Conservation (phyloP, 2,113 vertebrate genomes). For the Hippocampus guttulatus region DNA sequence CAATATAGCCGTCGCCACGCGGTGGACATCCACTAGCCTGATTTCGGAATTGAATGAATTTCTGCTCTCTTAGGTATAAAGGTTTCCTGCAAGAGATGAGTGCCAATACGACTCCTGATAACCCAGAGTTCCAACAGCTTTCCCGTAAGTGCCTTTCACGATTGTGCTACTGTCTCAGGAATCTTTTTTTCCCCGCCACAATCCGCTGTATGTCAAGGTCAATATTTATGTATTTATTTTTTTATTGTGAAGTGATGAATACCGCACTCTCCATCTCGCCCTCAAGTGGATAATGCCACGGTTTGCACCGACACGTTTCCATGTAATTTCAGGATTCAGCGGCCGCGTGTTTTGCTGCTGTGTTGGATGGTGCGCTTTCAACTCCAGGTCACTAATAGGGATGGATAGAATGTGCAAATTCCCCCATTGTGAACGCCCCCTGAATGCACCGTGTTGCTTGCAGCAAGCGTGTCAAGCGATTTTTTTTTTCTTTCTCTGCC, state of each 20-base stretch:
- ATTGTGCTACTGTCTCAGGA: constrained; percentile 8
- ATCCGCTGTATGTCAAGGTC: constrained; percentile 20
- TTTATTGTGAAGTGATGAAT: constrained; percentile 22
- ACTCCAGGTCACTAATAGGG: constrained; percentile 1
- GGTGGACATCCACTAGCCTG: too few relatives aligned
- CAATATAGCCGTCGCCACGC: too few relatives aligned
- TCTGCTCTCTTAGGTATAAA: constrained; percentile 68
- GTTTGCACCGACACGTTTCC: not conserved
- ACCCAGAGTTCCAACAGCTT: constrained; percentile 75
- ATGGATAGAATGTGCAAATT: not conserved
- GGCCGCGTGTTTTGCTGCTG: not conserved
- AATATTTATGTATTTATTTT: constrained; percentile 1
- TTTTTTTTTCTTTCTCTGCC: too few relatives aligned
- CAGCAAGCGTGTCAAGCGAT: too few relatives aligned
- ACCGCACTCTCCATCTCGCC: constrained; percentile 7
- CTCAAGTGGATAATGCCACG: constrained; percentile 9
- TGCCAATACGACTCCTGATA: constrained; percentile 68
- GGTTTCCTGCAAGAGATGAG: constrained; percentile 66
- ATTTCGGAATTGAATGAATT: not conserved
- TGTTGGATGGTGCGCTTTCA: constrained; percentile 7
- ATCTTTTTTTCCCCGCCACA: not conserved
- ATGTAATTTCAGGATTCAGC: not conserved
- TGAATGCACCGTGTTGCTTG: too few relatives aligned
- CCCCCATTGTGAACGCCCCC: too few relatives aligned
- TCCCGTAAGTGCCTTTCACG: constrained; percentile 73